These are phyloP conservation scores for Meloidogyne chitwoodi DNA, from an alignment of 1,140 invertebrate species.

Conservation along the genomic window DNA sequence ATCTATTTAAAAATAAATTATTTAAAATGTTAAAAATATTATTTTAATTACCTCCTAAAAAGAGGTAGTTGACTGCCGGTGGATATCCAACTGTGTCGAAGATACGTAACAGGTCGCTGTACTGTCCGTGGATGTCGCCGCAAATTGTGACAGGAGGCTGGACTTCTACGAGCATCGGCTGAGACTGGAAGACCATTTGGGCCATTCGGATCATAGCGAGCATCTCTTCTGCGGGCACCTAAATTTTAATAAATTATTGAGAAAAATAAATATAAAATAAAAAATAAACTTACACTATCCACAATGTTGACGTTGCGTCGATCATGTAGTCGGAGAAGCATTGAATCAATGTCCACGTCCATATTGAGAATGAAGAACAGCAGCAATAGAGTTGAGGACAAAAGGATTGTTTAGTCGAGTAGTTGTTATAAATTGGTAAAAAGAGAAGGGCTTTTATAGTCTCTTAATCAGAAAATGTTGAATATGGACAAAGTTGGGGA, in stretches of 20 bases:
- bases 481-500: too few relatives aligned
- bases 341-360: background rate
- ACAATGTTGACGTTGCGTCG: background rate
- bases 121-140: slow-evolving; percentile 98
- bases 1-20: background rate
- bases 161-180: slow-evolving; percentile 94
- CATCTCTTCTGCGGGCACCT: slow-evolving; percentile 7
- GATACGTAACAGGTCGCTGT: slow-evolving; percentile 73
- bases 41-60: slow-evolving; percentile 20
- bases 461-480: too few relatives aligned
- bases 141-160: slow-evolving; percentile 97
- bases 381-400: too few relatives aligned
- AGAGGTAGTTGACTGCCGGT: slow-evolving; percentile 32
- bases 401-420: too few relatives aligned
- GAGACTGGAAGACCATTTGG: slow-evolving; percentile 87
- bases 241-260: background rate
- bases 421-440: too few relatives aligned
- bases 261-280: background rate
- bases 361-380: background rate
- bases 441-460: too few relatives aligned
- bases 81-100: slow-evolving; percentile 28
- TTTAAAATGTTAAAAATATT: background rate
- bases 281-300: slow-evolving; percentile 5
- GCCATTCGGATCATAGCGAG: slow-evolving; percentile 13
- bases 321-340: background rate